Evolutionary conservation across 53 echinoderm and acorn worm genomes (phyloP), one percentile per base, ranked within the genome.

Genomic region (Astropecten irregularis): DNA sequence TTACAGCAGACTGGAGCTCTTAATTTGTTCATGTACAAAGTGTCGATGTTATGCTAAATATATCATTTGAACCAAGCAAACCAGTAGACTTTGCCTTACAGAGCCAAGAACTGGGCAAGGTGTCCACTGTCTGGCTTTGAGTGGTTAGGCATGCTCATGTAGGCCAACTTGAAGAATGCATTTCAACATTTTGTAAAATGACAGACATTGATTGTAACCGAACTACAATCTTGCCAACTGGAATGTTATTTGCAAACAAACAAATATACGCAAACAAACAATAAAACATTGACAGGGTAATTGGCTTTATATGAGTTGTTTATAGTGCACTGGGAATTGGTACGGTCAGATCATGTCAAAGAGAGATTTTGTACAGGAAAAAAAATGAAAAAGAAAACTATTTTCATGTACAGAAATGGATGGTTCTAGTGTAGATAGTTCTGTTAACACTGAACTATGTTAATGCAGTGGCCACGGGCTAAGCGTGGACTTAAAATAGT

Each of bases 321-420:
- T 36, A 49, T 20, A 38, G 38, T 32, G 22, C 5, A 14, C 36
- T 56, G 28, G 15, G 53, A 30, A 47, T 34, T 56, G 56, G 33
- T 29, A 19, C 40, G 6, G 9, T 13, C 28, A 49, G 25, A 22
- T 54, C 27, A 40, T 40, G 23, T 46, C 47, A 73, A 74, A 15
- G 16, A 50, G 38, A 38, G 31, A 34, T 56, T 74, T 74, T 74
- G 33, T 74, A 74, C 74, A 71, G 18, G 20, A 33, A 72, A 66
- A 65, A 51, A 25, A 53, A 63, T 50, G 48, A 57, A 83, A 56
- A 28, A 32, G 73, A 56, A 39, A 22, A 66, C 72, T 73, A 68
- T 87, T 79, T 88, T 76, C 83, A 51, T 83, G 88, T 88, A 73
- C 73, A 88, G 35, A 62, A 65, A 5, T 56, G 28, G 65, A 76